Percentiles rank a stretch among this genome's conserved stretches.
Conservation (phyloP, 2,888 invertebrate genomes). For the Drymonia ruficornis region DNA sequence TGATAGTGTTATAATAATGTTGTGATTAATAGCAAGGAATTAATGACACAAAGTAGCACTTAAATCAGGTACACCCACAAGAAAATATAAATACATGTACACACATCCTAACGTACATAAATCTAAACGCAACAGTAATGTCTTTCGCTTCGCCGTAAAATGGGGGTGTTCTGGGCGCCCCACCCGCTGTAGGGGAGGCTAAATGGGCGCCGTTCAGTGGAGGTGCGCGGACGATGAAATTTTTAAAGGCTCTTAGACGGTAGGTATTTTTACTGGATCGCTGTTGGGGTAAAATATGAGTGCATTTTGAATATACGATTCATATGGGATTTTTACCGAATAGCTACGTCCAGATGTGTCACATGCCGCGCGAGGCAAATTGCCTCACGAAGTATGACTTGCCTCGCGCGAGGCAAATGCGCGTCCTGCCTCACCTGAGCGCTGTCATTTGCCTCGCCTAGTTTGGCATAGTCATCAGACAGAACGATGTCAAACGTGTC, state of each 20-base stretch:
- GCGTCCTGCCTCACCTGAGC: too few species aligned
- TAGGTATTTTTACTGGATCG: constrained; percentile 63
- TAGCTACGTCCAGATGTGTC: too few species aligned
- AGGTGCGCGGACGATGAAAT: constrained; percentile 61
- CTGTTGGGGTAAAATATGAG: constrained; percentile 34
- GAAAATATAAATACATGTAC: constrained; percentile 33
- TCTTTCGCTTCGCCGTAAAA: constrained; percentile 49
- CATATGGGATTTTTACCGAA: background rate
- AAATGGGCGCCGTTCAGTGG: constrained; percentile 35
- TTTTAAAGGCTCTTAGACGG: constrained; percentile 65
- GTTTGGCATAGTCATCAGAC: too few species aligned
- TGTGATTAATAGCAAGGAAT: too few species aligned
- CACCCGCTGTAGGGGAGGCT: constrained; percentile 9
- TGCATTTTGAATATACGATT: constrained; percentile 12
- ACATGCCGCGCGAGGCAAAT: too few species aligned
- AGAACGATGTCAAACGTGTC: too few species aligned
- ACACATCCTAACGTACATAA: constrained; percentile 48
- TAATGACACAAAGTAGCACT: too few species aligned
- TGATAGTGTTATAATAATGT: too few species aligned
- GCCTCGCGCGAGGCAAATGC: too few species aligned
- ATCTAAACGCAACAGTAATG: constrained; percentile 56
- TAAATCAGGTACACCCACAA: constrained; percentile 4
- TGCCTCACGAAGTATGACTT: too few species aligned
- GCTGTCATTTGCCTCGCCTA: too few species aligned
- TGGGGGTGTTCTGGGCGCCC: constrained; percentile 21